Evolutionary conservation across 2,888 invertebrate genomes (phyloP), one percentile per base, ranked within the genome.

Genomic region (Thymelicus sylvestris): DNA sequence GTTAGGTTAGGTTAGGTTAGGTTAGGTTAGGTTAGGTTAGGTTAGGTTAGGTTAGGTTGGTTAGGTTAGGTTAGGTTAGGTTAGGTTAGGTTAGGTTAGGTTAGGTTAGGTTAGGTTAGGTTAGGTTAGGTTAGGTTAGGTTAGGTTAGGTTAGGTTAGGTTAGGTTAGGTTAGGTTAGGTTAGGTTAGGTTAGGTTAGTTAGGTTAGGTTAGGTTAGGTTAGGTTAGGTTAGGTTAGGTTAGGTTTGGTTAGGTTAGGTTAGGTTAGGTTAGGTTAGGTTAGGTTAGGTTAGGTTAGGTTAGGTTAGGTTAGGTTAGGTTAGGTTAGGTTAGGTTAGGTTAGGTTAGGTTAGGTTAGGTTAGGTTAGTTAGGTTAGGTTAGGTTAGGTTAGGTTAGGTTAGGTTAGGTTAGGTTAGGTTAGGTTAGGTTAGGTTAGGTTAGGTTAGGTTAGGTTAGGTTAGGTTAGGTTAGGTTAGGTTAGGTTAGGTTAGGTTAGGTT

Each of bases 51-150:
- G 24, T 24, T 24, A 24, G 24, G 24, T 24, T 24, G 55, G 55
- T 55, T 55, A 55, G 55, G 55, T 55, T 55, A 55, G 55, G 55
- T 55, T 55, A 55, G 55, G 55, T 55, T 55, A 55, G 55, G 55
- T 55, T 55, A 55, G 55, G 55, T 55, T 55, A 55, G 55, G 55
- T 55, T 55, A 55, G 55, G 55, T 55, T 55, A 55, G 55, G 55
- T 55, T 55, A 55, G 55, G 55, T 55, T 55, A 55, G 55, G 55
- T 55, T 55, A 55, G 55, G 55, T 55, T 55, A 55, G 55, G 55
- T 55, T 55, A 55, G 55, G 55, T 55, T 55, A 55, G 55, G 55
- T 55, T 55, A 55, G 55, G 55, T 55, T 55, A 55, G 55, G 55
- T 55, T 55, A 55, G 55, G 55, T 55, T 55, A 55, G 55, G 55